phyloP scores from a whole-genome alignment of 2,113 vertebrate species.

The Elephas maximus region DNA sequence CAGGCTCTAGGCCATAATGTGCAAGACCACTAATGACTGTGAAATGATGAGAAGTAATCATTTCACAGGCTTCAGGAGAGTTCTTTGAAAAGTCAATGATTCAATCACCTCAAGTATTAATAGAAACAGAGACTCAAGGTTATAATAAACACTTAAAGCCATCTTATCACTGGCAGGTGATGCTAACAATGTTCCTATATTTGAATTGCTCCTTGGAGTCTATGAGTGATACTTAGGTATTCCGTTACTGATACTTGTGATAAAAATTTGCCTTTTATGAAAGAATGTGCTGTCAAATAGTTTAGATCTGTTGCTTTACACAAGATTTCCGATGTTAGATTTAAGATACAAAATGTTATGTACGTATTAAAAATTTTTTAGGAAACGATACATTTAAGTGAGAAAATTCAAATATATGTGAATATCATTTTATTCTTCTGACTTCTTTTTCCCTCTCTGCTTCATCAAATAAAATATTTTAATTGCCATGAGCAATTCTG shows the following conservation, averaged over 20 bases:
- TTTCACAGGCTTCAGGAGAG: slow-evolving; percentile 54
- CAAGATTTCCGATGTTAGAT: neutral
- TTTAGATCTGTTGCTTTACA: neutral
- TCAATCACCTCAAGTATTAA: slow-evolving; percentile 60
- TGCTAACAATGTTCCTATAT: slow-evolving; percentile 44
- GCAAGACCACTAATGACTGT: neutral
- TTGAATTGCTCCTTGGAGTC: slow-evolving; percentile 27
- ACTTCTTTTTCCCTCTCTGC: neutral
- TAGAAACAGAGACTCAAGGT: slow-evolving; percentile 39
- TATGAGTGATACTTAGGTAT: slow-evolving; percentile 42
- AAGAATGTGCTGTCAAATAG: slow-evolving; percentile 26
- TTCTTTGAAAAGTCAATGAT: slow-evolving; percentile 69
- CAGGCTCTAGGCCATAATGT: neutral
- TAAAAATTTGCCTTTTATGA: slow-evolving; percentile 73
- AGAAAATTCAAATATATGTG: slow-evolving; percentile 35
- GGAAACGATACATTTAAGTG: slow-evolving; percentile 23
- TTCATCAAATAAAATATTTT: slow-evolving; percentile 37
- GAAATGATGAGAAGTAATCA: slow-evolving; percentile 50
- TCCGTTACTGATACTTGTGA: slow-evolving; percentile 62
- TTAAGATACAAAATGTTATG: slow-evolving; percentile 32
- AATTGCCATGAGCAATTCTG: neutral
- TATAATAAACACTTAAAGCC: slow-evolving; percentile 67
- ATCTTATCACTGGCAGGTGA: slow-evolving; percentile 60
- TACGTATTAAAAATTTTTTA: neutral
- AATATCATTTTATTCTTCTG: neutral